phyloP scores from a whole-genome alignment of 2,113 vertebrate species.

The Psilopsiagon aurifrons region DNA sequence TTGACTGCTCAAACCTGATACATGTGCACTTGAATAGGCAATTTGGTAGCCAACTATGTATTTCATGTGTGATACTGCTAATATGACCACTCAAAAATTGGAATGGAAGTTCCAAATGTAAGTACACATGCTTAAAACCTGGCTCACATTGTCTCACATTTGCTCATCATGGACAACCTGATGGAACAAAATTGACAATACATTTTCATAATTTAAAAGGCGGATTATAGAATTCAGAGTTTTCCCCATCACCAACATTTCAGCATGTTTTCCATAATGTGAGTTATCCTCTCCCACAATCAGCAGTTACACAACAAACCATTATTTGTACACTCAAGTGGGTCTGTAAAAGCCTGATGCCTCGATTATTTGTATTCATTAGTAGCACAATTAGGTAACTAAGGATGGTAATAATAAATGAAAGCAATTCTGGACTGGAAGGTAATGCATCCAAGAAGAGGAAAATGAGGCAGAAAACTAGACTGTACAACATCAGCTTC shows the following conservation, averaged over 20 bases:
- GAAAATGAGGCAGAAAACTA: constrained; percentile 55
- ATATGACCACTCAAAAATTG: neutral
- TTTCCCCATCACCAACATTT: neutral
- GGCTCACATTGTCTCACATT: neutral
- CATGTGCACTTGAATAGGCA: constrained; percentile 10
- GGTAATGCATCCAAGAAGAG: constrained; percentile 25
- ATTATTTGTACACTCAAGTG: constrained; percentile 48
- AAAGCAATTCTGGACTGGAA: constrained; percentile 36
- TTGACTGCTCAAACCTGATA: constrained; percentile 18
- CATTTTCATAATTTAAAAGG: neutral
- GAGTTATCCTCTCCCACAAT: constrained; percentile 20
- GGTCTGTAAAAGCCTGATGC: constrained; percentile 29
- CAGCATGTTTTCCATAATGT: neutral
- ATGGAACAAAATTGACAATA: neutral
- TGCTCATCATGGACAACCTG: neutral
- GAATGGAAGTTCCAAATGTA: neutral
- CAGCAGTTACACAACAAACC: constrained; percentile 3
- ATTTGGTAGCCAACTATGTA: constrained; percentile 11
- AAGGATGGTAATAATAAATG: constrained; percentile 44
- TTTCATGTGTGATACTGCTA: neutral
- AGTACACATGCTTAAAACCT: neutral
- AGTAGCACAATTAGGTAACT: constrained; percentile 59
- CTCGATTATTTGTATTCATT: constrained; percentile 54
- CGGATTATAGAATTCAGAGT: neutral
- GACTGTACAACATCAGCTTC: neutral